Conservation (phyloP, 2,888 invertebrate species). For the Notodonta dromedarius region DNA sequence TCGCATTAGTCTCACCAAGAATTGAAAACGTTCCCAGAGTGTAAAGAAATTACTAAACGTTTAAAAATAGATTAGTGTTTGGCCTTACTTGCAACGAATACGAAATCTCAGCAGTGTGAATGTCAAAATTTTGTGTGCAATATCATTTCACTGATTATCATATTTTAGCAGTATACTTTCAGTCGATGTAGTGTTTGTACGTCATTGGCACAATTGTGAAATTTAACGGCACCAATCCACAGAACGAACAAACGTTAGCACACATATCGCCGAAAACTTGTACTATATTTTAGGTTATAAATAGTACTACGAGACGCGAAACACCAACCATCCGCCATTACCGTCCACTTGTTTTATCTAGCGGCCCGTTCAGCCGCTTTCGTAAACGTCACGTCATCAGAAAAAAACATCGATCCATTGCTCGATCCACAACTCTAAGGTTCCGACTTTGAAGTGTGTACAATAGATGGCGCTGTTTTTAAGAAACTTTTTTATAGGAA, state of each 20-base stretch:
- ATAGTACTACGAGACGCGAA: conserved; percentile 84
- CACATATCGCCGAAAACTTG: conserved; percentile 85
- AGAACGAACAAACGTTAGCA: conserved; percentile 80
- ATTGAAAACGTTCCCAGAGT: conserved; percentile 79
- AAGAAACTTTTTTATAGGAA: conserved; percentile 1
- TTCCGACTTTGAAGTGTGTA: conserved; percentile 24
- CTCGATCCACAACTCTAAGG: conserved; percentile 32
- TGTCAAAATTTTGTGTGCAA: conserved; percentile 84
- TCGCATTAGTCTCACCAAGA: conserved; percentile 80
- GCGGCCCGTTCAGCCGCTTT: conserved; percentile 66
- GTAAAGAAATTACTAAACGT: conserved; percentile 83
- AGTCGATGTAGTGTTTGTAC: conserved; percentile 75
- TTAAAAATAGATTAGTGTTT: conserved; percentile 85
- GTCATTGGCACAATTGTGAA: conserved; percentile 80
- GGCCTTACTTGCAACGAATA: conserved; percentile 84
- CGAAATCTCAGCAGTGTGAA: conserved; percentile 83
- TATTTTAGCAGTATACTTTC: conserved; percentile 71
- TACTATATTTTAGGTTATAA: conserved; percentile 85
- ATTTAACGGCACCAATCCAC: conserved; percentile 81
- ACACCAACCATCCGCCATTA: conserved; percentile 84
- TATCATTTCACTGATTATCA: conserved; percentile 83
- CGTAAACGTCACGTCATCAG: conserved; percentile 78
- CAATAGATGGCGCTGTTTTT: conserved; percentile 58
- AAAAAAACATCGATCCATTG: conserved; percentile 47
- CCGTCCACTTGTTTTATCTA: conserved; percentile 75